Base-by-base conservation (phyloP, 2,113 vertebrate species). In the Oxyruncus cristatus region DNA sequence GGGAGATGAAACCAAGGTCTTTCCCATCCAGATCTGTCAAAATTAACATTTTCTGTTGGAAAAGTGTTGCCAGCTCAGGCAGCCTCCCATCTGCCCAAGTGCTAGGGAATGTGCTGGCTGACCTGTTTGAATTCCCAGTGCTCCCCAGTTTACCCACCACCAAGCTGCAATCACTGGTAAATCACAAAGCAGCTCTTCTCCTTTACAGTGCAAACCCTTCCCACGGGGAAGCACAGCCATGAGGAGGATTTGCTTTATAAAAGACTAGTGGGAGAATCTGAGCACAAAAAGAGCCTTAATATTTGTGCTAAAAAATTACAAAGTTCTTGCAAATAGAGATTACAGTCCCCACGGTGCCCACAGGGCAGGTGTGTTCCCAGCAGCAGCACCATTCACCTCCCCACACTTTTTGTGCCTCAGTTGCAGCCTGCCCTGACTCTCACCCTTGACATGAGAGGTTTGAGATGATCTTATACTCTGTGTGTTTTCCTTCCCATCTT, bases 91-190 rank as follows among this genome's bases (percentile, higher is more conserved):
- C 68, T 74, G 58, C 61, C 14, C 9, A 4, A 15, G 52, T 1
- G 11, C 50, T 9, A 21, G 4, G 0, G 1, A 56, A 39, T 1
- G 27, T 46, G 72, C 24, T 58, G 5, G 35, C 44, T 62, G 10
- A 63, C 26, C 30, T 0, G 0, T 7, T 9, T 1, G 44, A 49
- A 37, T 0, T 46, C 41, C 81, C 11, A 0, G 81, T 55, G 59
- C 68, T 90, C 47, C 88, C 44, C 32, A 28, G 19, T 11, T 75
- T 20, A 39, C 58, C 62, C 84, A 26, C 19, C 2, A 1, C 55
- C 1, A 2, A 42, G 28, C 67, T 59, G 46, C 44, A 22, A 17
- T 5, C 73, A 6, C 41, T 11, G 2, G 50, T 49, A 33, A 75
- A 73, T 33, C 75, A 50, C 62, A 82, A 66, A 33, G 82, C 52